Conservation (phyloP, 92 coral and sea anemone genomes). For the Porites evermanni region DNA sequence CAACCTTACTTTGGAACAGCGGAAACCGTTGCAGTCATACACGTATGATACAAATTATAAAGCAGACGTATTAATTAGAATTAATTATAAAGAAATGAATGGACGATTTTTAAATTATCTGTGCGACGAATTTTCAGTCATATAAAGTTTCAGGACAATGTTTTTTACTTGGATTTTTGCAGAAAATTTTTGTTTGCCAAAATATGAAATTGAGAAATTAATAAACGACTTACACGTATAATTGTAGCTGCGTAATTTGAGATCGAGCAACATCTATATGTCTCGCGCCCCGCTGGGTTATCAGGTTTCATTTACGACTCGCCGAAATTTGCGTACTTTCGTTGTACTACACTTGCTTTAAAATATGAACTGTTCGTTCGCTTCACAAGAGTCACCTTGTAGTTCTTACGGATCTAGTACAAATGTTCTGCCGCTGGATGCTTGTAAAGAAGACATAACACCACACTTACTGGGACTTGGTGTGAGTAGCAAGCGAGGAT, state of each 20-base stretch:
- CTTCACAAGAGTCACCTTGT: slow-evolving; percentile 49
- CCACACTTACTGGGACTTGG: slow-evolving; percentile 43
- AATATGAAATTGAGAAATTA: no score
- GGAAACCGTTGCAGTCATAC: neutral
- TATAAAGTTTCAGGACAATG: slow-evolving; percentile 4
- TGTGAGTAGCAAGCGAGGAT: slow-evolving; percentile 44
- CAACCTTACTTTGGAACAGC: neutral
- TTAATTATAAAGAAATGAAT: no score
- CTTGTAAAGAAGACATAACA: slow-evolving; percentile 44
- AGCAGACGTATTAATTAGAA: slow-evolving; percentile 6
- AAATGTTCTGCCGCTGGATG: slow-evolving; percentile 18
- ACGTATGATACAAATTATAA: neutral
- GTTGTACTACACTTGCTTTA: no score
- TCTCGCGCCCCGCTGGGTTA: no score
- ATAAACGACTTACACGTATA: no score
- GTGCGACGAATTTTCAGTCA: slow-evolving; percentile 16
- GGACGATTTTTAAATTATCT: neutral
- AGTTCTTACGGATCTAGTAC: slow-evolving; percentile 44
- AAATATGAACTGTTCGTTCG: slow-evolving; percentile 58
- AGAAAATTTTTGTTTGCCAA: no score
- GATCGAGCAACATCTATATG: no score
- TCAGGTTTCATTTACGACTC: no score
- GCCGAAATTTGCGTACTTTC: no score
- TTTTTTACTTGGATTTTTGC: no score
- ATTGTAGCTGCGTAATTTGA: no score